Evolutionary conservation across 2,888 invertebrate species (phyloP), one percentile per base, ranked within the genome.

Genomic region (Brenthis ino): DNA sequence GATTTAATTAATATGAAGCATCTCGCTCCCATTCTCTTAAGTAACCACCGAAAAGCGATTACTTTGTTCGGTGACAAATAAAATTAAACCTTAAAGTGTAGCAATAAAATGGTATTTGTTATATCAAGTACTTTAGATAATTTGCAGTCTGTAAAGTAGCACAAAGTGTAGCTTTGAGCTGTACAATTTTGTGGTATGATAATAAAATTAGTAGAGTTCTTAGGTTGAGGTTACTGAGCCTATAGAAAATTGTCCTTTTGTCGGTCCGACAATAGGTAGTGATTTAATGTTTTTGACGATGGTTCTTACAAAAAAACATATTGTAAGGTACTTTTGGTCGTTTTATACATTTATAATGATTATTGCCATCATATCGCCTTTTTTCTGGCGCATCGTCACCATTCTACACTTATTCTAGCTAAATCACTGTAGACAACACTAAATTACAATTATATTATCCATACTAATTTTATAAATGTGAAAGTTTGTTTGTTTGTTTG

Each of bases 1-100:
- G 28, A 66, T 58, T 58, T 58, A 43, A 66, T 54, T 58, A 66
- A 53, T 60, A 48, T 50, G 60, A 60, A 60, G 50, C 50, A 65
- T 65, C 56, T 64, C 57, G 57, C 13, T 54, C 53, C 53, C 53
- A 58, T 53, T 58, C 53, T 53, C 43, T 57, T 16, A 28, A 43
- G 53, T 47, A 58, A 66, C 65, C 57, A 57, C 57, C 47, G 14
- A 58, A 66, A 58, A 58, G 58, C 16, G 47, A 57, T 65, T 58
- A 58, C 13, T 14, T 43, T 16, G 13, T 20, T n/a, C 11, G 6
- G 54, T 43, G 12, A 37, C 53, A 57, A 24, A 24, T n/a, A 24
- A 65, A 37, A 37, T 12, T 6, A 24, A 51, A 24, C 51, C 37
- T 37, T 57, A 65, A 14, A 3, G 0, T 37, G 0, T 12, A 12